Evolutionary conservation across 2,797 vertebrate genomes (phyloP).

Genomic region (Acrocephalus scirpaceus): DNA sequence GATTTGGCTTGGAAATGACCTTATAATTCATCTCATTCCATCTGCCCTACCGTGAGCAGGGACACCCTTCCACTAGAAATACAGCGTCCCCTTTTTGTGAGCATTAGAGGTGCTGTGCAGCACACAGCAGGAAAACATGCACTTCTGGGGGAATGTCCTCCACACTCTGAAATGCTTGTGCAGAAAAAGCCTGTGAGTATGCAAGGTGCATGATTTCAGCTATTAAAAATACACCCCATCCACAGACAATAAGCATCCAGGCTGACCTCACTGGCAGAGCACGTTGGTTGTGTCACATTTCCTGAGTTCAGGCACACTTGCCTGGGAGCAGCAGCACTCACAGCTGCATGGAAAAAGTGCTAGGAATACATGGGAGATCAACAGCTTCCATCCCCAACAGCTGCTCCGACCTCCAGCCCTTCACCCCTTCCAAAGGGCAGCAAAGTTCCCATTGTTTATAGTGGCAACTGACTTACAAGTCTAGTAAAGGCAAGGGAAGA

Average conservation of each 20-base stretch:
- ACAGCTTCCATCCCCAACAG: slow-evolving; percentile 14
- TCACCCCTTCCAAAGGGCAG: not conserved
- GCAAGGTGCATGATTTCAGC: slow-evolving; percentile 1
- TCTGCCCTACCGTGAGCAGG: not conserved
- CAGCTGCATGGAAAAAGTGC: slow-evolving; percentile 40
- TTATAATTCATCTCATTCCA: not conserved
- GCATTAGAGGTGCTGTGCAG: not conserved
- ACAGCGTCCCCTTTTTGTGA: not conserved
- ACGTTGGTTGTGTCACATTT: not conserved
- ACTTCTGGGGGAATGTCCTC: not conserved
- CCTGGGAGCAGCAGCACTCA: not conserved
- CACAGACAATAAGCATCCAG: not conserved
- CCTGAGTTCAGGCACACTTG: not conserved
- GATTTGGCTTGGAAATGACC: not conserved
- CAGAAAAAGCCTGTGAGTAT: not conserved
- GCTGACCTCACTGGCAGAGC: not conserved
- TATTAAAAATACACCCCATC: slow-evolving; percentile 12
- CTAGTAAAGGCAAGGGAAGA: not conserved
- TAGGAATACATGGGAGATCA: not conserved
- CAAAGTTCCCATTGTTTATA: not conserved
- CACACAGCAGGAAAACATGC: accelerated
- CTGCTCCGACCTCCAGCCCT: not conserved
- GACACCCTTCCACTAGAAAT: too few species aligned
- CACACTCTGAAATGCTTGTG: not conserved
- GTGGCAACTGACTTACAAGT: not conserved